Conservation (phyloP, 1,140 invertebrate genomes). For the Drosophila jambulina region DNA sequence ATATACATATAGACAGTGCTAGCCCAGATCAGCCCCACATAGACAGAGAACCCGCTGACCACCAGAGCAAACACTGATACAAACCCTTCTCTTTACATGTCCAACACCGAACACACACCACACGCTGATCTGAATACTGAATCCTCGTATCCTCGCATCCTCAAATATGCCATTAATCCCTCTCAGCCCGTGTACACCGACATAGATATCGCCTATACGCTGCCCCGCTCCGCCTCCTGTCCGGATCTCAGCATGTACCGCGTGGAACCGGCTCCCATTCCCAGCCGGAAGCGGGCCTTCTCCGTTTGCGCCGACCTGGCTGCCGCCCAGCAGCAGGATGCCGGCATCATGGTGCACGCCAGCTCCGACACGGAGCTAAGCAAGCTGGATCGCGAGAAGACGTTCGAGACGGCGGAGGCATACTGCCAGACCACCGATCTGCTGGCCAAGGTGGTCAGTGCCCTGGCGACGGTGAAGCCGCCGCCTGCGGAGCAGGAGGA, state of each 20-base stretch:
- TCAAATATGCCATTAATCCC: constrained; percentile 10
- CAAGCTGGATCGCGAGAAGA: constrained; percentile 91
- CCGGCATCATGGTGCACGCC: constrained; percentile 56
- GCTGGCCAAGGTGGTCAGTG: constrained; percentile 90
- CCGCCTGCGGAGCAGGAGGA: constrained; percentile 85
- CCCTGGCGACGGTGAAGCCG: constrained; percentile 88
- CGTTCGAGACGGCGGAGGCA: constrained; percentile 87
- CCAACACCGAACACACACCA: constrained; percentile 35
- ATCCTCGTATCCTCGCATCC: not conserved
- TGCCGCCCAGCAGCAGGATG: constrained; percentile 22
- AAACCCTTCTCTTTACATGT: constrained; percentile 63
- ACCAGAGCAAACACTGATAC: constrained; percentile 11
- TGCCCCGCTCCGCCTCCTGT: constrained; percentile 86
- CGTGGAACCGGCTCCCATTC: constrained; percentile 84
- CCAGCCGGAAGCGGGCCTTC: constrained; percentile 87
- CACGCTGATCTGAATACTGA: not conserved
- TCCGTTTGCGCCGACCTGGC: constrained; percentile 86
- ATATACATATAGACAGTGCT: constrained; percentile 24
- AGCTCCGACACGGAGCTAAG: constrained; percentile 91
- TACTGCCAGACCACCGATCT: constrained; percentile 90
- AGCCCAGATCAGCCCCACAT: constrained; percentile 12
- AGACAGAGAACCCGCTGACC: not conserved
- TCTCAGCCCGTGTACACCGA: constrained; percentile 82
- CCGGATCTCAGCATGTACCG: constrained; percentile 87
- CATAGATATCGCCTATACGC: constrained; percentile 51